Evolutionary conservation across 2,113 vertebrate species (phyloP), one percentile per base, ranked within the genome.

Genomic region (Delphinus delphis): DNA sequence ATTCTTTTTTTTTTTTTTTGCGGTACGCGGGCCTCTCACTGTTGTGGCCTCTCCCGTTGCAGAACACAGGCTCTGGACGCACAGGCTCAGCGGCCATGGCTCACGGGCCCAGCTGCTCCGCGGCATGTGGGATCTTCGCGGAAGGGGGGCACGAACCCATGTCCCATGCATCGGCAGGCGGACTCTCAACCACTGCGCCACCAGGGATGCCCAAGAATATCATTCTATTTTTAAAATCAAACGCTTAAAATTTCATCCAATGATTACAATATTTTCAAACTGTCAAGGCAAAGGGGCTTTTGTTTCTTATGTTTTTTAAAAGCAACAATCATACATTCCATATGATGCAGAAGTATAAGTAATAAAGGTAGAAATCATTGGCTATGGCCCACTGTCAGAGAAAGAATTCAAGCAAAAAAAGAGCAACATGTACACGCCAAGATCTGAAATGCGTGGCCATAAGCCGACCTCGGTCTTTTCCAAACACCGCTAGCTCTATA

Each of bases 221-320:
- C 6, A 53, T 77, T 81, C 76, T 33, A 68, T 31, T 60, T 82
- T 84, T 65, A 79, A 68, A 93, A 25, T 44, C 47, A 88, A 94
- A 60, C 9, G 63, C 25, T 76, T 88, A 31, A 38, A 55, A 58
- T 31, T 38, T 81, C 8, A 76, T 36, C 71, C 65, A 94, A 26
- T 15, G 28, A 82, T 67, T 33, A 67, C 12, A 33, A 0, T n/a
- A 65, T 47, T 94, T 94, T 62, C 36, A 81, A 71, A 91, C 15
- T 33, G 25, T 89, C 81, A 95, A 67, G 25, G 38, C 26, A 76
- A 71, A 85, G 10, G 36, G 18, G 28, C 25, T 95, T 91, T 77
- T 95, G 36, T 63, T 65, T 58, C 58, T 26, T 44, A 31, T 3
- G 21, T 6, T 70, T 93, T 95, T 84, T 10, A 47, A 94, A 68